Evolutionary conservation across 2,113 vertebrate genomes (phyloP).

Genomic region (Romanogobio albipinnatus): DNA sequence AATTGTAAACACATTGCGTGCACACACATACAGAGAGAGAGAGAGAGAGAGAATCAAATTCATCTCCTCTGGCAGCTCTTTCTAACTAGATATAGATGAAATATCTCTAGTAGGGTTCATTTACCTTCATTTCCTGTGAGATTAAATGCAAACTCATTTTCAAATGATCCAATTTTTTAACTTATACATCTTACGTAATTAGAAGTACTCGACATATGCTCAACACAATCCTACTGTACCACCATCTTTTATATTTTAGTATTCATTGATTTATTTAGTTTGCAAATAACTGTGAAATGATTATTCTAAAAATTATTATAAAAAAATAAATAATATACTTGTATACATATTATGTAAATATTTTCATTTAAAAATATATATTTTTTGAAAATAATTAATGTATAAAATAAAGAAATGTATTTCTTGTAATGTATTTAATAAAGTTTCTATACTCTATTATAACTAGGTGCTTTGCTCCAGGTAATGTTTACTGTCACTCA

Average conservation of each 20-base stretch:
- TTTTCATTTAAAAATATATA: not conserved
- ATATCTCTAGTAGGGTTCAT: constrained; percentile 52
- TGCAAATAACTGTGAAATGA: not conserved
- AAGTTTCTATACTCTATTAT: not conserved
- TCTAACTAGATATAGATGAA: constrained; percentile 1
- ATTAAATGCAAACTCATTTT: constrained; percentile 64
- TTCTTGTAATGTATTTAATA: no score
- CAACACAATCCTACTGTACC: not conserved
- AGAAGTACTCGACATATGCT: not conserved
- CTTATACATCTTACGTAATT: not conserved
- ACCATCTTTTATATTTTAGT: not conserved
- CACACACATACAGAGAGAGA: not conserved
- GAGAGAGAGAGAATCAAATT: no score
- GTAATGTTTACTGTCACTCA: not conserved
- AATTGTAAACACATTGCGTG: constrained; percentile 6
- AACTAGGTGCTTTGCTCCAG: not conserved
- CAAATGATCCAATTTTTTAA: not conserved
- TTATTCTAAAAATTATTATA: not conserved
- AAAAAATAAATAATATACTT: not conserved
- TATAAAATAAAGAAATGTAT: not conserved
- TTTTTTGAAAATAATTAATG: not conserved
- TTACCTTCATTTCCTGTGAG: constrained; percentile 47
- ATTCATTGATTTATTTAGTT: not conserved
- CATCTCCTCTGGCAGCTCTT: constrained; percentile 10
- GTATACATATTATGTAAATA: no score